Evolutionary conservation across 2,888 invertebrate species (phyloP), one percentile per base, ranked within the genome.

Genomic region (Bruchidius siliquastri): DNA sequence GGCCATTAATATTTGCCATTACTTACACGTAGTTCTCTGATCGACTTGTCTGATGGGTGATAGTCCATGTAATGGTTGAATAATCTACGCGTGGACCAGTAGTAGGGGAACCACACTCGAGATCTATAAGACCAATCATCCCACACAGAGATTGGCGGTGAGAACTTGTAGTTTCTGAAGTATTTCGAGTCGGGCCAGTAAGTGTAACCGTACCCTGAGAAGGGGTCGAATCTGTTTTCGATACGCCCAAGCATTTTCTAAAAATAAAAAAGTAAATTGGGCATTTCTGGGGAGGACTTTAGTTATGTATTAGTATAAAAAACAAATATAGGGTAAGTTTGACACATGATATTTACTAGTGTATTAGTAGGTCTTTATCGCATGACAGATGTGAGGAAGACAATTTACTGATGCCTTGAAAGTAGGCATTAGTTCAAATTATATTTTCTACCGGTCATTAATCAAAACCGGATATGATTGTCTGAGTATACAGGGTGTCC

Each of bases 11-110:
- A n/a, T 49, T 49, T 49, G 49, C 49, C 1, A 49, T 8, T 67
- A 82, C 84, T 81, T 81, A 84, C 84, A 76, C 83, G 79, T 78
- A 81, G 81, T 75, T 82, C 81, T 76, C 81, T 80, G 26, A 82
- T 74, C 22, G 83, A 79, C n/a, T 81, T 76, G 70, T 81, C 78
- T 66, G 83, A 80, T 18, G 82, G 82, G 70, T 77, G 74, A 69
- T 82, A 80, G 70, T 82, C 81, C 72, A 82, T 78, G 74, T 81
- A 83, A 71, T 81, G 81, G 18, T 80, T 74, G 67, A 80, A 81
- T 20, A 82, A 75, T 49, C 82, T 78, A 70, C 79, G 75, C 0
- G 82, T 82, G 8, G 82, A 81, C 81, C 82, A 81, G 20, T 82
- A 82, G 70, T 82, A 81, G n/a, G 81, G 81, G 22, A 82, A 80